Percentiles rank a stretch among this genome's conserved stretches.
Evolutionary conservation across 92 coral and sea anemone genomes (phyloP).

Genomic region (Epizoanthus scotinus): DNA sequence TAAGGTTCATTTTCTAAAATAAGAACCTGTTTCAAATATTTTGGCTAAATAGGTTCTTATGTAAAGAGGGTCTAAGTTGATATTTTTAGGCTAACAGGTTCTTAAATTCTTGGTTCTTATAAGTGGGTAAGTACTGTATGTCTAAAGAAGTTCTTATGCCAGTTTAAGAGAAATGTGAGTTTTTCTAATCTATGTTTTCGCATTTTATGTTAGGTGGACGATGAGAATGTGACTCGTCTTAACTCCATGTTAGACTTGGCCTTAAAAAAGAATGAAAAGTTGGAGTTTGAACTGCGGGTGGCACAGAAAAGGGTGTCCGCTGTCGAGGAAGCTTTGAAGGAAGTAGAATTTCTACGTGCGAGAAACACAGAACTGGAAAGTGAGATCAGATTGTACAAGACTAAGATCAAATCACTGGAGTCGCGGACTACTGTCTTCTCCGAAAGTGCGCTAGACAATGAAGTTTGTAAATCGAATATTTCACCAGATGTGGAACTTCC

Average conservation of each 20-base stretch:
- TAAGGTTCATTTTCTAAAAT: no score
- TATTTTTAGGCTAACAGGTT: no score
- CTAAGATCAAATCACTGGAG: conserved; percentile 25
- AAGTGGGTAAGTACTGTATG: no score
- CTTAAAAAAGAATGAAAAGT: conserved; percentile 27
- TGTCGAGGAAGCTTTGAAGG: conserved; percentile 4
- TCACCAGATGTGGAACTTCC: conserved; percentile 5
- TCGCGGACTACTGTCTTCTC: conserved; percentile 2
- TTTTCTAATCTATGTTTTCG: background rate
- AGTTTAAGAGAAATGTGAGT: no score
- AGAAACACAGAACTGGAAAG: conserved; percentile 36
- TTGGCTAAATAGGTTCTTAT: no score
- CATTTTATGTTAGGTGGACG: conserved; percentile 9
- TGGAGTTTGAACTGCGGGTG: conserved; percentile 17
- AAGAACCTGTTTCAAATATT: no score
- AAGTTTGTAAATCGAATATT: conserved; percentile 24
- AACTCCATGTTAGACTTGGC: conserved; percentile 37
- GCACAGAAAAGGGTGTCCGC: conserved; percentile 17
- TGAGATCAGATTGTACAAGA: conserved; percentile 39
- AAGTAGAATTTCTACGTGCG: conserved; percentile 14
- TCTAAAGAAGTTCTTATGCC: no score
- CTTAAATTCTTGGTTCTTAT: no score
- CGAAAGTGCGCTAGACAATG: background rate
- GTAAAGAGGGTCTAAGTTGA: no score
- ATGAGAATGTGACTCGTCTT: conserved; percentile 24